A percentile compares a stretch with the other conserved stretches of the same genome.
phyloP scores from a whole-genome alignment of 2,888 invertebrate species.

The Mechanitis messenoides region DNA sequence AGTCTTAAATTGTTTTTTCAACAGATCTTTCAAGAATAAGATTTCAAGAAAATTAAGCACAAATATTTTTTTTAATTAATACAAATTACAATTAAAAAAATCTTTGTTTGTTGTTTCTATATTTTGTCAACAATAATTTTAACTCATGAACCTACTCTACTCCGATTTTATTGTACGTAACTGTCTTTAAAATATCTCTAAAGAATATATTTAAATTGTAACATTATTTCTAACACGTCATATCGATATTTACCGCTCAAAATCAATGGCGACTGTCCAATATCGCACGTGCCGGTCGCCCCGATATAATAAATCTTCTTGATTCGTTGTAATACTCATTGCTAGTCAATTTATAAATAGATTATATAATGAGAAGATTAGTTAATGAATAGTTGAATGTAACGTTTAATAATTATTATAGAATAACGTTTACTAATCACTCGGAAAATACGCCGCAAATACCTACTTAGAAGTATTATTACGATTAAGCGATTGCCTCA shows the following conservation, averaged over 20 bases:
- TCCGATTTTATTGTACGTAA: too few relatives aligned
- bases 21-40: too few relatives aligned
- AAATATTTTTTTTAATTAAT: too few relatives aligned
- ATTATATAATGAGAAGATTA: constrained; percentile 29
- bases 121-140: too few relatives aligned
- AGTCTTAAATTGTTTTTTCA: too few relatives aligned
- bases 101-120: too few relatives aligned
- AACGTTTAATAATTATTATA: constrained; percentile 37
- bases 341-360: constrained; percentile 43
- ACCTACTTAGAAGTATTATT: neutral
- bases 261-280: constrained; percentile 33
- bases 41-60: too few relatives aligned
- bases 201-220: too few relatives aligned
- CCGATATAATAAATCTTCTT: constrained; percentile 41
- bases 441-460: too few relatives aligned
- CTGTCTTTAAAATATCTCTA: too few relatives aligned
- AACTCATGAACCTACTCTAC: too few relatives aligned
- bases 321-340: constrained; percentile 48
- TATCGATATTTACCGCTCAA: constrained; percentile 18
- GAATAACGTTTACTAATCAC: constrained; percentile 11
- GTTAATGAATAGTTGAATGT: constrained; percentile 21
- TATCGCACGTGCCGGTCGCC: constrained; percentile 14
- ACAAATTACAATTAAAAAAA: too few relatives aligned
- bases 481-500: constrained; percentile 1
- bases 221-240: neutral